Evolutionary conservation across 2,113 vertebrate species (phyloP).

Genomic region (Megalops atlanticus): DNA sequence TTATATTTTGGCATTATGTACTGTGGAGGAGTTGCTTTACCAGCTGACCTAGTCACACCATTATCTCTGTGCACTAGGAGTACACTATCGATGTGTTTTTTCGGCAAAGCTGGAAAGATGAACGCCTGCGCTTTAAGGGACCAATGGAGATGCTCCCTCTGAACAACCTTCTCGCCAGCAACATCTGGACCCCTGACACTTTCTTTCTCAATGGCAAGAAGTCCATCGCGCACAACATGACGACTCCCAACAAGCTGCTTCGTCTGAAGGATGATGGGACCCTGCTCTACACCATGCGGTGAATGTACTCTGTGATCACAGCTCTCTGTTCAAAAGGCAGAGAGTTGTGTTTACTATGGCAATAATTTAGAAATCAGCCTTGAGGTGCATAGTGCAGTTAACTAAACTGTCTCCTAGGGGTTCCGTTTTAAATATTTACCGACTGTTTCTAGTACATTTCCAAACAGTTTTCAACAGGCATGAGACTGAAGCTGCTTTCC

Average conservation of each 20-base stretch:
- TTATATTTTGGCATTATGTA: background rate
- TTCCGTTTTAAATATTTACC: too few species aligned
- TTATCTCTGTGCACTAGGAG: conserved; percentile 80
- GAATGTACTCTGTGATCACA: too few species aligned
- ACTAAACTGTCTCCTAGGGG: too few species aligned
- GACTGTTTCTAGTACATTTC: too few species aligned
- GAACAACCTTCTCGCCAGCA: conserved; percentile 93
- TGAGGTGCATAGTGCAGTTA: too few species aligned
- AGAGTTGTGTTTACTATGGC: too few species aligned
- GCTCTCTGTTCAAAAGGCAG: too few species aligned
- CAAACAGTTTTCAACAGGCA: too few species aligned
- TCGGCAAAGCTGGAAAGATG: conserved; percentile 98
- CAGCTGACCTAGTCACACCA: too few species aligned
- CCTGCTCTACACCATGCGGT: conserved; percentile 98
- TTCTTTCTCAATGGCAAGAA: conserved; percentile 98
- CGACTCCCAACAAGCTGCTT: conserved; percentile 95
- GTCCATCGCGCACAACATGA: conserved; percentile 98
- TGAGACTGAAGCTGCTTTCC: too few species aligned
- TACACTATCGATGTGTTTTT: conserved; percentile 98
- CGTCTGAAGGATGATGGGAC: conserved; percentile 91
- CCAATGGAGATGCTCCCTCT: conserved; percentile 92
- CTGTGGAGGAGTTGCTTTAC: background rate
- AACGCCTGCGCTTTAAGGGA: conserved; percentile 89
- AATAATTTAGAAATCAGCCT: too few species aligned
- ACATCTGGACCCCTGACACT: conserved; percentile 98